Evolutionary conservation across 2,888 invertebrate species (phyloP), one percentile per base, ranked within the genome.

Genomic region (Campoplex nolae): DNA sequence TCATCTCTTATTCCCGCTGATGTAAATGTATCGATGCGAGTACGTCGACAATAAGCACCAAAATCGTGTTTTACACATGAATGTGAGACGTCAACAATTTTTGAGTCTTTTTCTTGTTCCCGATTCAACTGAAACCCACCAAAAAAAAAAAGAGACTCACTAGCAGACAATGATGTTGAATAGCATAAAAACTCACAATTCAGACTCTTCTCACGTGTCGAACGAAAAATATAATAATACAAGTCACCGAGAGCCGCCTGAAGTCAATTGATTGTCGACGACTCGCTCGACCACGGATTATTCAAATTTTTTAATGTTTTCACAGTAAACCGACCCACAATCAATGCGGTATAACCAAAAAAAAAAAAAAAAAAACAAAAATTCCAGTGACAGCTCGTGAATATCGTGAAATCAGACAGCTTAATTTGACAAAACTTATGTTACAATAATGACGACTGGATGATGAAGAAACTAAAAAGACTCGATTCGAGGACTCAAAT

Each of bases 381-480:
- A 83, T 75, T 65, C 45, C 23, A 75, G 87, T 87, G 84, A 87
- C 84, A 84, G 58, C 78, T 70, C 42, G 67, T 75, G 75, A 70
- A 62, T 32, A 71, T 79, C 23, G 54, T 54, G 32, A 38, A 82
- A 82, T 73, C 67, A 58, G 79, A 84, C 82, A 83, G 79, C 78
- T 87, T 79, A 84, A 84, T 87, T 76, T 48, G 68, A 18, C 35
- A 4, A 54, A 51, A 75, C 35, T 62, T 62, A 32, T 28, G 38
- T 65, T 76, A 67, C 54, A 45, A 48, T 71, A 76, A 81, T 76
- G 35, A 81, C 45, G 28, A 45, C 16, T 23, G 42, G 56, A 83
- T 79, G 74, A 87, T 87, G 87, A 87, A 84, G 84, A 87, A 87
- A 87, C 84, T 84, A 38, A 87, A 58, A 71, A 87, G 79, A 54